Base-by-base conservation (phyloP, 35 echinoderm and acorn worm species). In the Ophioderma brevispina region DNA sequence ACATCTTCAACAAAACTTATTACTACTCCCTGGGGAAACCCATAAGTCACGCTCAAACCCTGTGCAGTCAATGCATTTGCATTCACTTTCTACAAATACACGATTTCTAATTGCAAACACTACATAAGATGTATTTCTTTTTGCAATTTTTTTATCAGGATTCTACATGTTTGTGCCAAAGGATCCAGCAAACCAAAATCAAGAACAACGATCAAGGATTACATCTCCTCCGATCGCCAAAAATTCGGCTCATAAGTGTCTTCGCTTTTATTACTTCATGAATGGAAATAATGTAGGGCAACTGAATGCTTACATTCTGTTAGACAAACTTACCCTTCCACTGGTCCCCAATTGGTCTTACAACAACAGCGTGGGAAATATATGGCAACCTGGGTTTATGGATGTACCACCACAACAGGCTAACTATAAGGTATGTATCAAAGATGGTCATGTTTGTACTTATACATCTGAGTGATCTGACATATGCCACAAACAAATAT, bases 241-340 rank as follows among this genome's bases (percentile, higher is more conserved):
- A 25, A 84, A 31, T 52, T 37, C 37, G 32, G 32, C 36, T 6
- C 35, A n/a, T 18, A 37, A 39, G 37, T 91, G 89, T 38, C 23
- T 91, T 19, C 80, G 75, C 33, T 91, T 85, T 31, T 85, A 40
- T 34, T 84, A 35, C 40, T 91, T 84, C 81, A 91, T 91, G 89
- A 84, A 41, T 28, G 89, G 89, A 0, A 84, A 32, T 39, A 30
- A 40, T 14, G 80, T 81, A 4, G 89, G 89, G 21, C 42, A 28
- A 18, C 70, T 91, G 11, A 84, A 63, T 81, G 89, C 59, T 32
- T 64, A 50, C 11, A 63, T 84, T 3, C 38, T 85, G 81, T 34
- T 41, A 6, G 89, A 84, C 19, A 31, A 64, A 31, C 23, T 25
- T 35, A 38, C 39, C 0, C 14, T 38, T 38, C 63, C 52, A 37